These are phyloP conservation scores for Thermophis baileyi DNA, from an alignment of 2,113 vertebrate genomes.

Conservation along the genomic window DNA sequence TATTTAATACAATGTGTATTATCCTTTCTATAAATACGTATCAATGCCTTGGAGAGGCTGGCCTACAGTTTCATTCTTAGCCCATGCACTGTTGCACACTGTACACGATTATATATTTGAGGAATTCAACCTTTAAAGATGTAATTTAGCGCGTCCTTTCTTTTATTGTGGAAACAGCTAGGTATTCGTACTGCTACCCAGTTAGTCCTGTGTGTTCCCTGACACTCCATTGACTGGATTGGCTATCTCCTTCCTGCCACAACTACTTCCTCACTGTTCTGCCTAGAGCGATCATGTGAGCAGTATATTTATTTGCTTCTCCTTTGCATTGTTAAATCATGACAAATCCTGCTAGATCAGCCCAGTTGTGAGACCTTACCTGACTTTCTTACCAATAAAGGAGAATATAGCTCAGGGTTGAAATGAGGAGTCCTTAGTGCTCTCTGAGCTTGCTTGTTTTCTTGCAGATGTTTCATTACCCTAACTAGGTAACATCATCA, in stretches of 20 bases:
- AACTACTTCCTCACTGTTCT: background rate
- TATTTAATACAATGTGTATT: conserved; percentile 53
- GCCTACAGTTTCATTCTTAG: background rate
- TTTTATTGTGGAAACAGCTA: background rate
- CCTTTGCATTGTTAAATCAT: background rate
- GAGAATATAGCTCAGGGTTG: no score
- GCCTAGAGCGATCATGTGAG: background rate
- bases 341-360: background rate
- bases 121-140: background rate
- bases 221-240: background rate
- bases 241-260: background rate
- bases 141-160: background rate
- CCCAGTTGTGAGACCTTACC: background rate
- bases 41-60: background rate
- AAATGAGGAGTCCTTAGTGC: no score
- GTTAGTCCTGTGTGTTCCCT: background rate
- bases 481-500: no score
- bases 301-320: background rate
- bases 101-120: background rate
- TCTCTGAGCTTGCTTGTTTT: no score
- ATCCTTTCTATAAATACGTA: conserved; percentile 61
- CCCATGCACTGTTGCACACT: background rate
- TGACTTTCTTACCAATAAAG: background rate
- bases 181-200: background rate
- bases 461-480: no score